A percentile compares a stretch with the other conserved stretches of the same genome.
phyloP scores from a whole-genome alignment of 2,113 vertebrate genomes.

The Pycnonotus jocosus region DNA sequence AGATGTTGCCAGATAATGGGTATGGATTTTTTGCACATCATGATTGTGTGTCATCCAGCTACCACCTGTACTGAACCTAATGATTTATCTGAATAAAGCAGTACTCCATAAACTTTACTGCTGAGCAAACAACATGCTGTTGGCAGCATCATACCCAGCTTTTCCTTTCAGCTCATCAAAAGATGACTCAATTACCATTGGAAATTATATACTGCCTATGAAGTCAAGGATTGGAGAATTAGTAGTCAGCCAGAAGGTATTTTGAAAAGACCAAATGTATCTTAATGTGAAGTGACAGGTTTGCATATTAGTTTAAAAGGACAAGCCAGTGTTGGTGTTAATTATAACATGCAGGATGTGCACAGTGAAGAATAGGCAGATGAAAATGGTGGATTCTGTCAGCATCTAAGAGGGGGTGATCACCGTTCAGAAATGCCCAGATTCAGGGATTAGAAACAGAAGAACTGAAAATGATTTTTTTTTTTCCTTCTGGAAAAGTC shows the following conservation, averaged over 20 bases:
- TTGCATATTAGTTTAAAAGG: not conserved
- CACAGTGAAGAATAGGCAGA: not conserved
- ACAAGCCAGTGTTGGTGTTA: not conserved
- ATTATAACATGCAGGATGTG: not conserved
- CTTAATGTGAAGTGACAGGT: conserved; percentile 8
- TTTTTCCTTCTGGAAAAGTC: not conserved
- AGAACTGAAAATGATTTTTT: not conserved
- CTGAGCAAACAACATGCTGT: conserved; percentile 25
- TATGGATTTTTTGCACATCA: conserved; percentile 46
- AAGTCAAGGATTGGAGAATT: conserved; percentile 19
- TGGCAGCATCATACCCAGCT: conserved; percentile 2
- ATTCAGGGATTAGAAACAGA: not conserved
- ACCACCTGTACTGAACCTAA: conserved; percentile 20
- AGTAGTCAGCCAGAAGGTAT: not conserved
- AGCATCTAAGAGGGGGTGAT: not conserved
- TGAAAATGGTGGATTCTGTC: not conserved
- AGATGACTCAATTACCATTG: conserved; percentile 48
- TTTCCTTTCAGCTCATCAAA: conserved; percentile 18
- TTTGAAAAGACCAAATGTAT: conserved; percentile 11
- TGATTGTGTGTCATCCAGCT: not conserved
- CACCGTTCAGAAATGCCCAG: not conserved
- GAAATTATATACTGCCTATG: conserved; percentile 24
- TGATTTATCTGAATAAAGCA: conserved; percentile 41
- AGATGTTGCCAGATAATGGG: not conserved
- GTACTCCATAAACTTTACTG: conserved; percentile 48